Evolutionary conservation across 2,113 vertebrate genomes (phyloP).

Genomic region (Otus sunia): DNA sequence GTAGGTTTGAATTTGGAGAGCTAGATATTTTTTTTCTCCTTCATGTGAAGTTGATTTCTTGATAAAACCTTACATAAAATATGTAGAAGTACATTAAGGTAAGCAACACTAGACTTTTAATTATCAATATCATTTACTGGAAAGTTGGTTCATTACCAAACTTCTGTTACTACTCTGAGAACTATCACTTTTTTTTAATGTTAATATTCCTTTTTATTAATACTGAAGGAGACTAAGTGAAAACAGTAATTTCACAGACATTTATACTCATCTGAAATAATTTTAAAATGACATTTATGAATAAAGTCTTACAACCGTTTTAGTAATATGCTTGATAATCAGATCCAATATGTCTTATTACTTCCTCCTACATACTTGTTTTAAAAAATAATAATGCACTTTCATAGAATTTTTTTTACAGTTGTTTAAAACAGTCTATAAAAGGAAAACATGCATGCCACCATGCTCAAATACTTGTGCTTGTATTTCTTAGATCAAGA

Average conservation of each 20-base stretch:
- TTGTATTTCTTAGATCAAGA: neutral
- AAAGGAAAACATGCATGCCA: neutral
- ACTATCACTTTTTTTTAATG: slow-evolving; percentile 41
- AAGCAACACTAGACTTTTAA: slow-evolving; percentile 59
- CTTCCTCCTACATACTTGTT: slow-evolving; percentile 5
- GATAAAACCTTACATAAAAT: slow-evolving; percentile 68
- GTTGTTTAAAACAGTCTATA: neutral
- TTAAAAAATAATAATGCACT: slow-evolving; percentile 13
- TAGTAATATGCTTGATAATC: slow-evolving; percentile 65
- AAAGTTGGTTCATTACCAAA: slow-evolving; percentile 51
- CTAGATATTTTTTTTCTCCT: slow-evolving; percentile 15
- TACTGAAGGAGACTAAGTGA: neutral
- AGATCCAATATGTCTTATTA: slow-evolving; percentile 42
- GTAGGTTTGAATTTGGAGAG: neutral
- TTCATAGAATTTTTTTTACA: neutral
- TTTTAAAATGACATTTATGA: slow-evolving; percentile 68
- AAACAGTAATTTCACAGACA: slow-evolving; percentile 56
- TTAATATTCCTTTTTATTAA: slow-evolving; percentile 69
- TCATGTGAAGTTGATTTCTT: slow-evolving; percentile 55
- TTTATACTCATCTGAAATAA: slow-evolving; percentile 62
- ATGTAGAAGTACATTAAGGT: slow-evolving; percentile 66
- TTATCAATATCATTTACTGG: slow-evolving; percentile 29
- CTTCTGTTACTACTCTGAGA: slow-evolving; percentile 50
- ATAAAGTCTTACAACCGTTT: slow-evolving; percentile 62
- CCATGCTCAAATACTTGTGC: neutral